Evolutionary conservation across 2,888 invertebrate species (phyloP).

Genomic region (Temnothorax unifasciatus): DNA sequence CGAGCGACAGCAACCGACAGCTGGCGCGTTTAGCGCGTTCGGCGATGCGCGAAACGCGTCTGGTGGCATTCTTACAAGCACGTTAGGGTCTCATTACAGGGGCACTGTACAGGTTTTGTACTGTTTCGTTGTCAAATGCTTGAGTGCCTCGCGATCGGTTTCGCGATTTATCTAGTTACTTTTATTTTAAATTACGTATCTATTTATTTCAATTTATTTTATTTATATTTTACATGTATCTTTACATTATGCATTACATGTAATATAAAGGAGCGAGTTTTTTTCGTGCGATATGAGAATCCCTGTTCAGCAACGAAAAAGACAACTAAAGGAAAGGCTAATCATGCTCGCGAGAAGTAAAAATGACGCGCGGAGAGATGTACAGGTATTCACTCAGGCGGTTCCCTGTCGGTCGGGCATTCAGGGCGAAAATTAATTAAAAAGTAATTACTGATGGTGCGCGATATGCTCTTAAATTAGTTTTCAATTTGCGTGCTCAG

Average conservation of each 20-base stretch:
- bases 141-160: constrained; percentile 22
- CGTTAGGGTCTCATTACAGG: constrained; percentile 79
- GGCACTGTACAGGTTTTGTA: constrained; percentile 49
- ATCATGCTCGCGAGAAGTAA: constrained; percentile 35
- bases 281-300: constrained; percentile 20
- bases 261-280: background rate
- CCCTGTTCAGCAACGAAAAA: constrained; percentile 4
- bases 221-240: background rate
- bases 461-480: constrained; percentile 55
- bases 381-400: constrained; percentile 19
- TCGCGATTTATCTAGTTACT: background rate
- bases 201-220: background rate
- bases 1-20: constrained; percentile 73
- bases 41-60: constrained; percentile 81
- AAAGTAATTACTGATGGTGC: constrained; percentile 55
- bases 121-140: constrained; percentile 58
- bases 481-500: constrained; percentile 51
- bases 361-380: constrained; percentile 36
- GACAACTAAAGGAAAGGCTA: background rate
- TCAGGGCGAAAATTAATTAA: constrained; percentile 48
- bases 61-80: constrained; percentile 81
- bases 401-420: constrained; percentile 29
- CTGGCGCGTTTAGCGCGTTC: constrained; percentile 79
- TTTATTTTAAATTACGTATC: background rate
- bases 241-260: background rate